Evolutionary conservation across 1,140 invertebrate genomes (phyloP), one percentile per base, ranked within the genome.

Genomic region (Hydropsyche tenuis): DNA sequence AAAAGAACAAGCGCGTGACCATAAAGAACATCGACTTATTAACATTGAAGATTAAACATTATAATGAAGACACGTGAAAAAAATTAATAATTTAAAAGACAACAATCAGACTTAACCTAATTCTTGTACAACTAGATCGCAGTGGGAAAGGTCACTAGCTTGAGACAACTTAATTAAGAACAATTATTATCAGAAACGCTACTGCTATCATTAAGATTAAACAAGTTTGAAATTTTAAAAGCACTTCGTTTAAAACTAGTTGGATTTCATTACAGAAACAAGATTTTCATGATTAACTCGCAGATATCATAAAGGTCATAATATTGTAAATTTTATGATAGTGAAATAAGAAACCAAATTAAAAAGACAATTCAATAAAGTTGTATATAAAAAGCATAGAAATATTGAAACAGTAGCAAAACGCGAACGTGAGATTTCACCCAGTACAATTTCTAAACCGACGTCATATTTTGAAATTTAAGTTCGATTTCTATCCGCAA

Each of bases 1-100:
- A 60, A 27, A 25, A 60, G 48, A 60, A 60, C 22, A 60, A 60
- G 22, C 23, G 56, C 56, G 56, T 60, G 56, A 60, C 56, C 56
- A 60, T 20, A 60, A 25, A 60, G 56, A 60, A 18, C 56, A 27
- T 60, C 56, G 22, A 60, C 56, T 60, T 25, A 60, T 60, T 60
- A 60, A 60, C 56, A 23, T 27, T 27, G 9, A 6, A 60, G 56
- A 60, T 25, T 14, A 60, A 60, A 60, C 23, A 60, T 12, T 12
- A 12, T 20, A 56, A 11, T 25, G 20, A 53, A 18, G 48, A 20
- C 14, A 9, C 6, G n/a, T 9, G 9, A 18, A 20, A 16, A 20
- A 53, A 53, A 53, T 20, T 16, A 16, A 20, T 53, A 16, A 48
- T 6, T 20, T 18, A 53, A 9, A 53, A 11, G 20, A 11, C 16